Conservation (phyloP, 1,140 invertebrate species). For the Drosophila chauvacae region DNA sequence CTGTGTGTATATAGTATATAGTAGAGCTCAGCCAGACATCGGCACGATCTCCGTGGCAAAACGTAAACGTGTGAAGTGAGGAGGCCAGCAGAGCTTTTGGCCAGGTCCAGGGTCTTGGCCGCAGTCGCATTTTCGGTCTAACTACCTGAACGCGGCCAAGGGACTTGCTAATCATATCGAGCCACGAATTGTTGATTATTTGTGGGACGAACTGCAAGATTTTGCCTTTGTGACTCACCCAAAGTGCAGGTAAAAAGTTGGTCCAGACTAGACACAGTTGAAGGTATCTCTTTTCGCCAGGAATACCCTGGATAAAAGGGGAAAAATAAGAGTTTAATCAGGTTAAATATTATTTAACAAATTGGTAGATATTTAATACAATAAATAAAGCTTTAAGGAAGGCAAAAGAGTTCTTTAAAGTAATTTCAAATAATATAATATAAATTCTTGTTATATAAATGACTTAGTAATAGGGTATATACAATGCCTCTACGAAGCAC, state of each 20-base stretch:
- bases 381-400: background rate
- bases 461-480: constrained; percentile 1
- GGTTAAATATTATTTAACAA: background rate
- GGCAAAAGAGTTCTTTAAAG: too few species aligned
- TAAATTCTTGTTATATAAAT: too few species aligned
- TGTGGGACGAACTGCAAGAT: constrained; percentile 45
- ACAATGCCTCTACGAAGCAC: background rate
- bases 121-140: constrained; percentile 50
- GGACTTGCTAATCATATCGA: constrained; percentile 77
- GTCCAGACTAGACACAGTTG: constrained; percentile 22
- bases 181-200: constrained; percentile 70
- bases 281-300: constrained; percentile 27
- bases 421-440: background rate
- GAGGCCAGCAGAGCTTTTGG: constrained; percentile 27
- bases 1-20: constrained; percentile 1
- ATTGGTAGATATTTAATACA: background rate
- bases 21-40: constrained; percentile 26
- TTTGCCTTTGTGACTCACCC: constrained; percentile 51
- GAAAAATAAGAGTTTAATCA: too few species aligned
- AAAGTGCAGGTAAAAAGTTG: constrained; percentile 54
- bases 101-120: constrained; percentile 68
- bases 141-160: constrained; percentile 64
- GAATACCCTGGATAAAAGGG: constrained; percentile 2
- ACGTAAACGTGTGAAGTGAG: constrained; percentile 9
- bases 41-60: constrained; percentile 24